Evolutionary conservation across 2,797 vertebrate genomes (phyloP).

Genomic region (Myotis myotis): DNA sequence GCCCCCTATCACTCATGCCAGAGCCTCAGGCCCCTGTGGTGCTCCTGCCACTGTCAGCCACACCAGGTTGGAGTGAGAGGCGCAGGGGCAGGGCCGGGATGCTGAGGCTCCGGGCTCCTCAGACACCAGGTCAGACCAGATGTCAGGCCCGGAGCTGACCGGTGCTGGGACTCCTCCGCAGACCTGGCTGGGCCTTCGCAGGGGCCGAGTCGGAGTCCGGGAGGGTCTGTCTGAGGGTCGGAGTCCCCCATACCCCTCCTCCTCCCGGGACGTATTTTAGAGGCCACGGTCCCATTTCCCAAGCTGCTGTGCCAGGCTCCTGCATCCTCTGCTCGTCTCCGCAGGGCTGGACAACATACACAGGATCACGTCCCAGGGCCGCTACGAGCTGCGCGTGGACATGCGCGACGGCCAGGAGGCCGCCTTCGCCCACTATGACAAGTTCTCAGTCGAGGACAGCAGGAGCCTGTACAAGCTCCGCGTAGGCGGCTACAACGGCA

Average conservation of each 20-base stretch:
- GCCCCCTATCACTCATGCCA: background rate
- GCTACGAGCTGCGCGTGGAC: conserved; percentile 96
- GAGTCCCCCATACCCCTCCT: accelerated
- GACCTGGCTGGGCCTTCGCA: background rate
- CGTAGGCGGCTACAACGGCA: conserved; percentile 96
- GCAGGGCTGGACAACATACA: conserved; percentile 97
- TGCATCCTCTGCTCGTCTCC: background rate
- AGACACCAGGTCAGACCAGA: background rate
- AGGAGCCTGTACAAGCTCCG: conserved; percentile 95
- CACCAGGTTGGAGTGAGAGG: background rate
- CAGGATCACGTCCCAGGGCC: conserved; percentile 93
- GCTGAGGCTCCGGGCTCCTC: background rate
- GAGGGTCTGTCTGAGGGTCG: background rate
- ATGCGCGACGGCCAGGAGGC: conserved; percentile 95
- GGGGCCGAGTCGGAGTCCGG: background rate
- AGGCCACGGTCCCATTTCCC: background rate
- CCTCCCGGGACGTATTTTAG: background rate
- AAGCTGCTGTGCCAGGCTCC: background rate
- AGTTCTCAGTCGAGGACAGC: conserved; percentile 93
- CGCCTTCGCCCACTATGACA: conserved; percentile 93
- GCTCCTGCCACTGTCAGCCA: background rate
- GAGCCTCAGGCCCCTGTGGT: background rate
- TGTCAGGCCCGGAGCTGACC: background rate
- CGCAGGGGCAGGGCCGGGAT: too few relatives aligned
- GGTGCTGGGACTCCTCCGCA: background rate